phyloP scores from a whole-genome alignment of 2,888 invertebrate genomes.

The Cerastis rubricosa region DNA sequence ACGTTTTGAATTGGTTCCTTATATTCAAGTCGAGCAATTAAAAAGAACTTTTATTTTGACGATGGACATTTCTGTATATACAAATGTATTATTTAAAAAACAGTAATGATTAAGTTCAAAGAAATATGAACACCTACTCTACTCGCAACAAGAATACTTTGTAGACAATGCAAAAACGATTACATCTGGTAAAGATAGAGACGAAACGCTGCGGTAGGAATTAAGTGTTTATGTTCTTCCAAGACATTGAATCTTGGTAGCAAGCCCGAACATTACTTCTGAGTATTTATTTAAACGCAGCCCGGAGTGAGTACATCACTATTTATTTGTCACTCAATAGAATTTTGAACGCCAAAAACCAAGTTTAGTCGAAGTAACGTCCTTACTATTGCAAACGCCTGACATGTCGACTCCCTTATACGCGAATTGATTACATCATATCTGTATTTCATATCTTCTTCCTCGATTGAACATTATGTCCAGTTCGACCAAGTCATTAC shows the following conservation, averaged over 20 bases:
- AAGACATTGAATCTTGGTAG: neutral
- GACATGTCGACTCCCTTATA: constrained; percentile 45
- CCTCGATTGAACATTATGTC: constrained; percentile 66
- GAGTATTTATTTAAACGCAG: neutral
- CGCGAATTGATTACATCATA: constrained; percentile 66
- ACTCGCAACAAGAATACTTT: neutral
- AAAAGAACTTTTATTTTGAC: neutral
- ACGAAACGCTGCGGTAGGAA: neutral
- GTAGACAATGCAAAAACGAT: neutral
- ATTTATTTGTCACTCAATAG: neutral
- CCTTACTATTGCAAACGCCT: constrained; percentile 56
- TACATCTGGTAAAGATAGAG: neutral
- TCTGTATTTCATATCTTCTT: constrained; percentile 63
- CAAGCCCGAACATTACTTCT: neutral
- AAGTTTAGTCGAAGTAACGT: constrained; percentile 31
- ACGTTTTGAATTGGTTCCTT: neutral
- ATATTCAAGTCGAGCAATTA: neutral
- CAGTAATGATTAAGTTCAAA: neutral
- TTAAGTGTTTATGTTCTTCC: neutral
- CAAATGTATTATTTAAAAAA: neutral
- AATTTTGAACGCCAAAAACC: neutral
- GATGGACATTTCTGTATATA: neutral
- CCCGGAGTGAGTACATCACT: neutral
- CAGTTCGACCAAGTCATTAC: constrained; percentile 55
- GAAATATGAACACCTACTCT: neutral